These are phyloP conservation scores for Frankliniella fusca DNA, from an alignment of 2,888 invertebrate species.

Conservation along the genomic window DNA sequence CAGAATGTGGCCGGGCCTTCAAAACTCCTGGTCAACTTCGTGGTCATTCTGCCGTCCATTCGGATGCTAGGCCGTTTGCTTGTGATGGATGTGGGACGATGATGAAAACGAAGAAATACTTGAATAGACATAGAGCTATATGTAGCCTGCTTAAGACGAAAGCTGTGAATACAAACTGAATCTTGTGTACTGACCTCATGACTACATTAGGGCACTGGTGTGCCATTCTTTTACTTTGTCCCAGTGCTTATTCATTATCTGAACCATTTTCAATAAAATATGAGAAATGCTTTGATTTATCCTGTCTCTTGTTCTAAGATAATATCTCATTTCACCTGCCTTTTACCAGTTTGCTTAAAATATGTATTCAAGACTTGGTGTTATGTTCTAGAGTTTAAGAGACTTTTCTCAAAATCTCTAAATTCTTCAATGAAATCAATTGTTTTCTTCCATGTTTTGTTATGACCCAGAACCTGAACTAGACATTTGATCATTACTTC, in stretches of 20 bases:
- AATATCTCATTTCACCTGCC: too few relatives aligned
- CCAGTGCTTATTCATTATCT: too few relatives aligned
- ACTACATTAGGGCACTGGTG: too few relatives aligned
- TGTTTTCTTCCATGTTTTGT: neutral
- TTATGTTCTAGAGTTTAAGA: neutral
- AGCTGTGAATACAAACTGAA: neutral
- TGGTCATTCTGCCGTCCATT: neutral
- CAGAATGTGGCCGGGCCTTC: neutral
- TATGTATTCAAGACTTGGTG: neutral
- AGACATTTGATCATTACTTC: neutral
- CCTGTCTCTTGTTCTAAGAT: too few relatives aligned
- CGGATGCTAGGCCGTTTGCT: neutral
- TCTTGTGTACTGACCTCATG: too few relatives aligned
- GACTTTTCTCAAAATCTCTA: neutral
- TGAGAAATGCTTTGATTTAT: too few relatives aligned
- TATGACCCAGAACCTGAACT: neutral
- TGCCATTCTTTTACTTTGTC: too few relatives aligned
- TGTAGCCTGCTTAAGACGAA: neutral
- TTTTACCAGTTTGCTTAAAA: neutral
- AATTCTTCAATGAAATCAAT: too few relatives aligned
- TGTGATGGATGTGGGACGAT: constrained; percentile 1
- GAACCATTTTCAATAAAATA: too few relatives aligned
- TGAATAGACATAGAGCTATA: neutral
- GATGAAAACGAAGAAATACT: constrained; percentile 5
- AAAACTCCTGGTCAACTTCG: constrained; percentile 1